Evolutionary conservation across 2,888 invertebrate species (phyloP), one percentile per base, ranked within the genome.

Genomic region (Drosophila bunnanda): DNA sequence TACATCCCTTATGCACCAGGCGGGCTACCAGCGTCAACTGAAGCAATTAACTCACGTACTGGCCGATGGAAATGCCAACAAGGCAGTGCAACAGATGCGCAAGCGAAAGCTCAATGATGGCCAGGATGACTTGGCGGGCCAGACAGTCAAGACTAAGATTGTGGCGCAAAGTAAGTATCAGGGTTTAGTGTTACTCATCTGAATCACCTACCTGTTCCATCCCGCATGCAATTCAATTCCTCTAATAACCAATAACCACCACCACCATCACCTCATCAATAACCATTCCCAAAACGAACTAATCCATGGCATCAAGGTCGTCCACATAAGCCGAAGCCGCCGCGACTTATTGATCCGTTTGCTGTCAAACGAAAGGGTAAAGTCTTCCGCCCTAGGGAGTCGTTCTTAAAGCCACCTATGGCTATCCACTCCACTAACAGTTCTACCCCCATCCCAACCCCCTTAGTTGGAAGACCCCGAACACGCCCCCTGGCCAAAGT

Each of bases 381-480:
- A 79, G 59, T 34, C 46, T 12, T 43, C 41, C 20, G 5, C 9
- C 48, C 8, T 0, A 32, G 20, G 34, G 57, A 13, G 53, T 36
- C 39, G 28, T 32, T 13, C 15, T 8, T 20, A 28, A 15, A 15
- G 36, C 54, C 52, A 17, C 28, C 28, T 17, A 38, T 50, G 50
- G 43, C 17, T 20, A 32, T 12, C 17, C 46, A n/a, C 17, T 20
- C 34, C 69, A 78, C 80, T 81, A 88, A 78, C 72, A 69, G 52
- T 74, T 64, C 64, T 62, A 76, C 60, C 83, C 74, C 80, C 80
- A 83, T 71, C 85, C 34, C 22, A 10, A 5, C 25, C 46, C 15
- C 20, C 50, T 8, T 52, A 94, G 94, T 94, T 82, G 94, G 94
- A 65, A 92, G 94, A 60, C 94, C 94, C 13, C 93, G 92, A 22